A percentile compares a stretch with the other conserved stretches of the same genome.
Conservation (phyloP, 2,797 vertebrate genomes). For the Platyrinchus mystaceus region DNA sequence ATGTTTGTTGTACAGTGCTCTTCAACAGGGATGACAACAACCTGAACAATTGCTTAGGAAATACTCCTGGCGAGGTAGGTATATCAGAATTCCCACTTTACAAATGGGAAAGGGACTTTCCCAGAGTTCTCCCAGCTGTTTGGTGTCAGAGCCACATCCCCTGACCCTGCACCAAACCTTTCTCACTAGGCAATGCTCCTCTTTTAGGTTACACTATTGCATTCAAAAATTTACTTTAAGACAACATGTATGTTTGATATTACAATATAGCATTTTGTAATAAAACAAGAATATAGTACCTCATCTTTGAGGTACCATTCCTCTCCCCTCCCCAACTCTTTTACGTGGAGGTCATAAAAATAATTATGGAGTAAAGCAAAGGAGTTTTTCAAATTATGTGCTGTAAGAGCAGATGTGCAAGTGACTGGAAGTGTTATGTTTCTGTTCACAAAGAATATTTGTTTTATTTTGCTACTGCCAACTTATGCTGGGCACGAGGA, state of each 20-base stretch:
- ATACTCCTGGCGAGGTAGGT: slow-evolving; percentile 41
- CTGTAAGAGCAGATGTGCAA: not conserved
- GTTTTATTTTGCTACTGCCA: not conserved
- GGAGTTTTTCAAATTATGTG: not conserved
- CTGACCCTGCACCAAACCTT: not conserved
- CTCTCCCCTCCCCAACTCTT: not conserved
- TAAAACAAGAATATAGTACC: slow-evolving; percentile 18
- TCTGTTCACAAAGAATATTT: not conserved
- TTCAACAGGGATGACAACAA: not conserved
- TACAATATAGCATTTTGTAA: not conserved
- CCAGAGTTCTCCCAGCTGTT: not conserved
- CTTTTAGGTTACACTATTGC: slow-evolving; percentile 2
- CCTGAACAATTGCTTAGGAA: not conserved
- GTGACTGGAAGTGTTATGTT: not conserved
- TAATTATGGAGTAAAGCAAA: not conserved
- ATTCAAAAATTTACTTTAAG: slow-evolving; percentile 18
- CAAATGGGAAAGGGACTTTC: not conserved
- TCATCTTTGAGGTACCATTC: not conserved
- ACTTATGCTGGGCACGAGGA: not conserved
- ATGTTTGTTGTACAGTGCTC: not conserved
- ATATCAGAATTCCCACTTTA: not conserved
- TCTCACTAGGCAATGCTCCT: not conserved
- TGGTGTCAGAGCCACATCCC: not conserved
- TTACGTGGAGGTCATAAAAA: not conserved
- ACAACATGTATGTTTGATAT: not conserved